Base-by-base conservation (phyloP, 1,140 invertebrate genomes). In the Temnothorax longispinosus region DNA sequence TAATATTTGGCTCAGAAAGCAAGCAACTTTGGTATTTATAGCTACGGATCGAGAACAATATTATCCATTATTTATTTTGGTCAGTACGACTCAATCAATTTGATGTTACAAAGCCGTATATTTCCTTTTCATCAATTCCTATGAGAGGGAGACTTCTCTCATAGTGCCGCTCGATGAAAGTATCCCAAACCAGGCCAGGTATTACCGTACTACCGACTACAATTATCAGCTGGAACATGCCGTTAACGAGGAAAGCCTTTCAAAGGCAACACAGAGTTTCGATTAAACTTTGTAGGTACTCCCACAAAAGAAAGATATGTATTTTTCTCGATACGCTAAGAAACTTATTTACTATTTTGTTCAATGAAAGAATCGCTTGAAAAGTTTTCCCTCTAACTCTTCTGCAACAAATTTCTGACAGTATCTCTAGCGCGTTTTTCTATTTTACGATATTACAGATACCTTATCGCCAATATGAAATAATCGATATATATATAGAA, bases 171-270 rank as follows among this genome's bases (percentile, higher is more conserved):
- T 64, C 58, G 56, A 85, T 77, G 21, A 85, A 85, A 77, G 35
- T 77, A 77, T n/a, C 47, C 52, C 3, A 52, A 85, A 75, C 60
- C 56, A 44, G 67, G 13, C 72, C 47, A 38, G 58, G 44, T 85
- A 85, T 82, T 82, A 82, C 27, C 58, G 32, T 47, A 65, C 65
- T 56, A 81, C 32, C n/a, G 58, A 32, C 72, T 85, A 62, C 74
- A 85, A 85, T 85, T 85, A 85, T 85, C 82, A 77, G 72, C 72
- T 35, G 58, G 72, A 52, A 85, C 82, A 85, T 85, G 82, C 82
- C 50, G 72, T 78, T 85, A 85, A 85, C 82, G 60, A 77, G 82
- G 58, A 78, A 85, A 85, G 82, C 74, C 82, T 85, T 85, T 85
- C 82, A 85, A 78, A 85, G 82, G 72, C 82, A 85, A 85, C 82